Base-by-base conservation (phyloP, 2,797 vertebrate species). In the Urosaurus nigricauda region DNA sequence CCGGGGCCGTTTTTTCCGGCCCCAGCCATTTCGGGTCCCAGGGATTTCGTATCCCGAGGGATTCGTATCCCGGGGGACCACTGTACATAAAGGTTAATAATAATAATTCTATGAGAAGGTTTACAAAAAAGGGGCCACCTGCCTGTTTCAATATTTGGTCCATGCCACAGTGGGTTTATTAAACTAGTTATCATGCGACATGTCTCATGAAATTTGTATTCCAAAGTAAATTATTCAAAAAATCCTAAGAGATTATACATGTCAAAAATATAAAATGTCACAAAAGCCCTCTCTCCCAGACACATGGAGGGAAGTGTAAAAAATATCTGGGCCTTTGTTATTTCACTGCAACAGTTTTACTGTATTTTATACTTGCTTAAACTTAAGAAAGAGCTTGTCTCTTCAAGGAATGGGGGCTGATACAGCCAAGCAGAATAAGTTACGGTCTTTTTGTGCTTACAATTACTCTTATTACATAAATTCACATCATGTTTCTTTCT, bases 101-200 rank as follows among this genome's bases (percentile, higher is more conserved):
- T n/a, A n/a, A n/a, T n/a, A n/a, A n/a, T n/a, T n/a, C 65, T 53
- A 60, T 35, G 9, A 51, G 32, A 80, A 16, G 29, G 6, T 8
- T 40, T 9, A 37, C 90, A 90, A 80, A 11, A 21, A 91, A 0
- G 56, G 60, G 40, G 58, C 89, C 21, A 90, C 17, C 2, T 65
- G 88, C 78, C 81, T 56, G 32, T 43, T 90, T 89, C 65, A 80
- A 32, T 79, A 40, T 78, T 93, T 24, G 37, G 89, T 21, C 4
- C 88, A 83, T 88, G 74, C 14, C 77, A 3, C 7, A 47, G 79
- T 11, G 81, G 51, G 86, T 68, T 5, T 40, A 78, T 47, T 53
- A 79, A 83, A 35, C 53, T 74, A 13, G 4, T 56, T 71, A 73
- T 16, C 58, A 47, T 65, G 8, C 29, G 12, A 87, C 6, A 78